Base-by-base conservation (phyloP, 2,797 vertebrate species). In the Mus spretus region DNA sequence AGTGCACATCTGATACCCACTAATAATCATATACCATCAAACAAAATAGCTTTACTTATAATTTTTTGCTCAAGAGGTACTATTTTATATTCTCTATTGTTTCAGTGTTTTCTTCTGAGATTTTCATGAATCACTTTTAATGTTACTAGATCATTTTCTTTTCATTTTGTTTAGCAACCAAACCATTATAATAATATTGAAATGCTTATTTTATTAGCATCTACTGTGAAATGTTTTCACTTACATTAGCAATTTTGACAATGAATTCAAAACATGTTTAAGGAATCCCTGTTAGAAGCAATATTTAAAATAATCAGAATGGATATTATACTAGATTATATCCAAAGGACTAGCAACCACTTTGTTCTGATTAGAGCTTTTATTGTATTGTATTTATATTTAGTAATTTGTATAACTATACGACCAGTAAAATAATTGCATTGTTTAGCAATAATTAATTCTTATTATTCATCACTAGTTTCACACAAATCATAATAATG, bases 61-160 rank as follows among this genome's bases (percentile, higher is more conserved):
- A 11, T 67, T 57, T 13, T 79, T 31, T n/a, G 15, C 14, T 44
- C 67, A 1, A 82, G 31, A 4, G 19, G 2, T 55, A 81, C 3
- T 15, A 34, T 44, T 55, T 81, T 85, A 78, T 10, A 61, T 74
- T 91, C 89, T 44, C 13, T 74, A 37, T 2, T 79, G 72, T 75
- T 94, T 6, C 6, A 61, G 44, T 24, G 34, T 83, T 95, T 84
- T 61, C 47, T 77, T 92, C 37, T 47, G 24, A 17, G 17, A 8
- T 88, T 95, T 93, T 20, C 22, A 65, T 94, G 88, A 88, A 86
- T 95, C 77, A 57, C 2, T 61, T 78, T 78, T n/a, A 40, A n/a
- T 74, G 24, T 84, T 83, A 83, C 9, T 80, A 37, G 28, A 87
- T 19, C 0, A 72, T 94, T 92, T 75, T 2, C 2, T 67, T 37